A percentile compares a stretch with the other conserved stretches of the same genome.
phyloP scores from a whole-genome alignment of 2,797 vertebrate species.

The Chanos chanos region DNA sequence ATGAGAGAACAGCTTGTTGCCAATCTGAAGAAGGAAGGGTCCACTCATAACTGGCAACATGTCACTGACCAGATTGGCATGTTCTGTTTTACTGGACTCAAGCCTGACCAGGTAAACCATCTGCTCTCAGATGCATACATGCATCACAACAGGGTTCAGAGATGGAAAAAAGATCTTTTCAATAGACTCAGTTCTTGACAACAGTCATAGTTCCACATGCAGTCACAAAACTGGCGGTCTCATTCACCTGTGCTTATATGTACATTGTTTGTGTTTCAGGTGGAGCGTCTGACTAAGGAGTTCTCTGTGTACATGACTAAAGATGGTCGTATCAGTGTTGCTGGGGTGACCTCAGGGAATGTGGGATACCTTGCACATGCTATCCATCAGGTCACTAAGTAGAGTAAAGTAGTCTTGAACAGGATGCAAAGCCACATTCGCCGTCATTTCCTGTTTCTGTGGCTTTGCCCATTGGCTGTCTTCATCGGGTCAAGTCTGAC shows the following conservation, averaged over 20 bases:
- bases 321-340: conserved; percentile 94
- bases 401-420: conserved; percentile 32
- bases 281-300: conserved; percentile 89
- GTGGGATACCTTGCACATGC: conserved; percentile 88
- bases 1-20: conserved; percentile 90
- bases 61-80: conserved; percentile 97
- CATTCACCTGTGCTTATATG: background rate
- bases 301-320: conserved; percentile 98
- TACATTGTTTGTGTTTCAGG: conserved; percentile 62
- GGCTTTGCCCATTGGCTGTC: too few species aligned
- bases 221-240: background rate
- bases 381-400: conserved; percentile 94
- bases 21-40: conserved; percentile 92
- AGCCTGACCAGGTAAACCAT: conserved; percentile 85
- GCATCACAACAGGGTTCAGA: background rate
- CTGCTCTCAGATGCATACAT: too few species aligned
- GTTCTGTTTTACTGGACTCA: conserved; percentile 98
- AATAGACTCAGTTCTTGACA: background rate
- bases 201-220: background rate
- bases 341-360: conserved; percentile 87
- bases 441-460: background rate
- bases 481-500: too few species aligned
- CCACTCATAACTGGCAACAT: conserved; percentile 92
- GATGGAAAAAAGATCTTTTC: background rate
- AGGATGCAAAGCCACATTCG: background rate